A percentile compares a stretch with the other conserved stretches of the same genome.
phyloP scores from a whole-genome alignment of 92 coral and sea anemone genomes.

The Parazoanthus atlanticus region DNA sequence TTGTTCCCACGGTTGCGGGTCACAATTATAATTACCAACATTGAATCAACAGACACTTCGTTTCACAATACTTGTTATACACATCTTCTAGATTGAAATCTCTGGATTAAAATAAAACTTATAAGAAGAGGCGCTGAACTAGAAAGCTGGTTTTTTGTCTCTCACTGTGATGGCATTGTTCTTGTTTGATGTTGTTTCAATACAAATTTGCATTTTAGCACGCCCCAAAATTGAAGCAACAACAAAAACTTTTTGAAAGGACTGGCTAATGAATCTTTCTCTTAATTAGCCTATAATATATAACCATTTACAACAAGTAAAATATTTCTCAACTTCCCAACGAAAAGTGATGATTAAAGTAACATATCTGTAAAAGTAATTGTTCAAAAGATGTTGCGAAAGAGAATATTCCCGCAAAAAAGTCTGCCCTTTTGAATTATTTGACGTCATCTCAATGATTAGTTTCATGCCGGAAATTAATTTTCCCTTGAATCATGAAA shows the following conservation, averaged over 20 bases:
- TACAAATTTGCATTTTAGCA: slow-evolving; percentile 34
- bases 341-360: background rate
- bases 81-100: background rate
- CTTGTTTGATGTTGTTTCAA: background rate
- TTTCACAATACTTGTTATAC: background rate
- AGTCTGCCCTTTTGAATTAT: background rate
- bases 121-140: background rate
- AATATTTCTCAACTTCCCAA: background rate
- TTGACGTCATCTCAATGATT: background rate
- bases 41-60: background rate
- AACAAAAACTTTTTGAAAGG: background rate
- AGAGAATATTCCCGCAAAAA: background rate
- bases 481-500: background rate
- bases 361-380: background rate
- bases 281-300: background rate
- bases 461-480: slow-evolving; percentile 9
- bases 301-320: slow-evolving; percentile 9
- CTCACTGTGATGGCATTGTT: background rate
- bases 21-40: background rate
- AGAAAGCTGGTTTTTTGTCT: background rate
- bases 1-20: slow-evolving; percentile 4
- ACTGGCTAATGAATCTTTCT: slow-evolving; percentile 6
- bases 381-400: slow-evolving; percentile 6
- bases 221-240: slow-evolving; percentile 24
- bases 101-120: background rate